These are phyloP conservation scores for Cygnus buccinator DNA, from an alignment of 2,113 vertebrate species.

Conservation along the genomic window DNA sequence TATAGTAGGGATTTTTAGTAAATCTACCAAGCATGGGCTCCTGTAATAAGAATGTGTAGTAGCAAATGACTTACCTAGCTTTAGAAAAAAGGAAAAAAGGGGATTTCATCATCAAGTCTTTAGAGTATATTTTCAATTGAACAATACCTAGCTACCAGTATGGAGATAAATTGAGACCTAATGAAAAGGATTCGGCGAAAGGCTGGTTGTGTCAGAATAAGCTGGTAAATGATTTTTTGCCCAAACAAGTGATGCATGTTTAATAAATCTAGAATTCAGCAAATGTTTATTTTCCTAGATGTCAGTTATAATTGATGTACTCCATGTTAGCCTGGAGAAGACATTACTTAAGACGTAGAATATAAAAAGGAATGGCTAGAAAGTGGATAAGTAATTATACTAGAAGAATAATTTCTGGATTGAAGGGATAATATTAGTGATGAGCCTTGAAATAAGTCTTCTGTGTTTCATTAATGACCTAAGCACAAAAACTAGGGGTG, in stretches of 20 bases:
- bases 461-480: not conserved
- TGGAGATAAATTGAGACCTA: not conserved
- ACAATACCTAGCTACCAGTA: fast-evolving
- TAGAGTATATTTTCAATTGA: not conserved
- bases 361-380: not conserved
- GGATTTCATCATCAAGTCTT: not conserved
- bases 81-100: not conserved
- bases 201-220: not conserved
- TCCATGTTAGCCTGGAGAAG: not conserved
- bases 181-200: not conserved
- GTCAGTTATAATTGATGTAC: not conserved
- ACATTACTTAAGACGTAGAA: not conserved
- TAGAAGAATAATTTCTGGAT: not conserved
- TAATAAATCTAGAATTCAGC: not conserved
- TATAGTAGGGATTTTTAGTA: not conserved
- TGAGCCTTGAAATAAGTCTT: not conserved
- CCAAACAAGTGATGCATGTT: fast-evolving
- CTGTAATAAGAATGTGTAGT: not conserved
- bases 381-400: not conserved
- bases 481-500: not conserved
- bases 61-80: not conserved
- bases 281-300: not conserved
- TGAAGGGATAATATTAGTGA: not conserved
- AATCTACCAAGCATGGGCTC: not conserved
- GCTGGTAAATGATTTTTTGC: not conserved